Evolutionary conservation across 2,888 invertebrate species (phyloP).

Genomic region (Cantharis lateralis): DNA sequence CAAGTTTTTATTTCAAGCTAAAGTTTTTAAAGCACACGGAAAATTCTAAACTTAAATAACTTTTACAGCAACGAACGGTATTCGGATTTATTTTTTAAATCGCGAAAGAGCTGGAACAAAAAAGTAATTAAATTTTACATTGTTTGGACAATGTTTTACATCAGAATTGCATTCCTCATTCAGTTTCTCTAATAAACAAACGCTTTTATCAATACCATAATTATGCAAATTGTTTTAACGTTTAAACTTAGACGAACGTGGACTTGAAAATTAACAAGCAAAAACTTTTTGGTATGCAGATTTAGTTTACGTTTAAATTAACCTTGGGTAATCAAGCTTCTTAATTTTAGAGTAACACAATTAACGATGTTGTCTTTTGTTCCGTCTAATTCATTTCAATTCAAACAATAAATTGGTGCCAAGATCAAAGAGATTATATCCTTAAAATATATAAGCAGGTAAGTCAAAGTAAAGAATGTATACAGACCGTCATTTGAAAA

Average conservation of each 20-base stretch:
- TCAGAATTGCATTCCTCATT: background rate
- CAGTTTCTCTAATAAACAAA: background rate
- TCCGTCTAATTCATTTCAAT: too few relatives aligned
- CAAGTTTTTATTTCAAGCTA: background rate
- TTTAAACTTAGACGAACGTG: background rate
- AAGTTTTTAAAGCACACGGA: background rate
- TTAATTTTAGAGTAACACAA: slow-evolving; percentile 3
- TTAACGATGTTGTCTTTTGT: slow-evolving; percentile 6
- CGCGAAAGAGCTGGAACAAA: background rate
- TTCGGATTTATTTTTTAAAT: background rate
- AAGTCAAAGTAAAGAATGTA: too few relatives aligned
- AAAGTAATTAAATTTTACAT: background rate
- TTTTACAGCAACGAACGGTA: background rate
- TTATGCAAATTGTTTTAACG: background rate
- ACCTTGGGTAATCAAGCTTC: slow-evolving; percentile 14
- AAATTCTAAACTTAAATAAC: background rate
- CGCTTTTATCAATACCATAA: background rate
- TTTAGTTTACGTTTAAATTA: slow-evolving; percentile 16
- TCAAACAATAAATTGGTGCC: background rate
- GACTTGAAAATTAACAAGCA: background rate
- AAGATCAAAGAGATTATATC: too few relatives aligned
- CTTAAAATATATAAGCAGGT: too few relatives aligned
- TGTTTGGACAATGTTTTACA: background rate
- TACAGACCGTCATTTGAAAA: too few relatives aligned
- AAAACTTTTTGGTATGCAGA: slow-evolving; percentile 16